These are phyloP conservation scores for Chirona hameri DNA, from an alignment of 2,888 invertebrate species.

Conservation along the genomic window DNA sequence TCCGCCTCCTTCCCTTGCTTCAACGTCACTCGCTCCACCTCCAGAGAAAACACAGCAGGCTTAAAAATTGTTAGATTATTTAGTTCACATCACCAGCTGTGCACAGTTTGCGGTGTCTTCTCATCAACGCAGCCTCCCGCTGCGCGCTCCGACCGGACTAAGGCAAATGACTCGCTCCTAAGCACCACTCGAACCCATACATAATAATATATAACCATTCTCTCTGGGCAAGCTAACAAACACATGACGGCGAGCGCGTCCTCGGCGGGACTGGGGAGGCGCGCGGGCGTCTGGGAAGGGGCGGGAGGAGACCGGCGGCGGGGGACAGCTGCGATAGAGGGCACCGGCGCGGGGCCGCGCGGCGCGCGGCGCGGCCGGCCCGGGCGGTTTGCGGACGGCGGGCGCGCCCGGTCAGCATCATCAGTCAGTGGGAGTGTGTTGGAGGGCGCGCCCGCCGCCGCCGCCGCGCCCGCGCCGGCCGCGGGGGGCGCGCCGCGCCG, in stretches of 20 bases:
- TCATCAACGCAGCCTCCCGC: not conserved
- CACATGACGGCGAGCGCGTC: not conserved
- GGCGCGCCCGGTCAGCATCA: constrained; percentile 6
- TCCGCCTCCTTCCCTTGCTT: too few species aligned
- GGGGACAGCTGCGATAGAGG: not conserved
- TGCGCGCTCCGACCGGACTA: not conserved
- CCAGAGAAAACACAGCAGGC: not conserved
- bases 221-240: not conserved
- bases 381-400: not conserved
- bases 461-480: not conserved
- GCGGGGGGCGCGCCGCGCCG: not conserved
- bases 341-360: not conserved
- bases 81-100: constrained; percentile 1
- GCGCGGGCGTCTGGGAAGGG: too few species aligned
- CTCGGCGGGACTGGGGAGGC: too few species aligned
- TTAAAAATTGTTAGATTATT: constrained; percentile 26
- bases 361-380: not conserved
- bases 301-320: too few species aligned
- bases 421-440: not conserved
- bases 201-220: not conserved
- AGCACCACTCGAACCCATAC: constrained; percentile 9
- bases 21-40: not conserved
- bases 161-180: not conserved
- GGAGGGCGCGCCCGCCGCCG: not conserved
- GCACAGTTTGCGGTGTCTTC: not conserved